A percentile compares a stretch with the other conserved stretches of the same genome.
Conservation (phyloP, 2,797 vertebrate genomes). For the Acanthurus tractus region DNA sequence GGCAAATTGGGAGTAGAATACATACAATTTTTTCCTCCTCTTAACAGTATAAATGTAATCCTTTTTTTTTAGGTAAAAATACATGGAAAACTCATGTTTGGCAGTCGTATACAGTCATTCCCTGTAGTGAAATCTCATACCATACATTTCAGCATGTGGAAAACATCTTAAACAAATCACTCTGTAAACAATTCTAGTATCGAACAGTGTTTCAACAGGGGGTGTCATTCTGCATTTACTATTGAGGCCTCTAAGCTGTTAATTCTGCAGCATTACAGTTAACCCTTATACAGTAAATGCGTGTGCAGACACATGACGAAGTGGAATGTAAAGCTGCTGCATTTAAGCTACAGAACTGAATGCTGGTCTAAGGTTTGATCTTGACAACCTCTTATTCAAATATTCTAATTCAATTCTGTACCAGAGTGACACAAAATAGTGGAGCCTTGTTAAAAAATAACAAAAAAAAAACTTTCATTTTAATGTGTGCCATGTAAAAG, state of each 20-base stretch:
- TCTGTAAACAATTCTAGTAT: slow-evolving; percentile 70
- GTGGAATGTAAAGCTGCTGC: slow-evolving; percentile 62
- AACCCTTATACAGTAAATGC: slow-evolving; percentile 42
- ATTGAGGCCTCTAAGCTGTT: slow-evolving; percentile 50
- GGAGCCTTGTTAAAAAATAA: slow-evolving; percentile 14
- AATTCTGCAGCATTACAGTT: slow-evolving; percentile 47
- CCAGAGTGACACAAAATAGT: slow-evolving; percentile 16
- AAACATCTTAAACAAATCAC: slow-evolving; percentile 59
- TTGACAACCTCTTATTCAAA: slow-evolving; percentile 25
- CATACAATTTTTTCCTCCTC: slow-evolving; percentile 30
- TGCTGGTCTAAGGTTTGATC: not conserved
- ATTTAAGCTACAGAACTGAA: slow-evolving; percentile 23
- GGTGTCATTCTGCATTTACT: slow-evolving; percentile 26
- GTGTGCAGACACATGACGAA: slow-evolving; percentile 43
- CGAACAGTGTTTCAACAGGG: slow-evolving; percentile 63
- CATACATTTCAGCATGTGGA: slow-evolving; percentile 56
- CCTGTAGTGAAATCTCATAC: slow-evolving; percentile 60
- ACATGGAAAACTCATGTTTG: slow-evolving; percentile 32
- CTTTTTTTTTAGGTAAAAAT: slow-evolving; percentile 24
- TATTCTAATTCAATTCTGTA: slow-evolving; percentile 14
- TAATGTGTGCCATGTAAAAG: slow-evolving; percentile 27
- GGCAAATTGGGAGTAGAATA: slow-evolving; percentile 33
- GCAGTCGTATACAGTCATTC: slow-evolving; percentile 48
- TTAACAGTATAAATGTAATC: slow-evolving; percentile 27
- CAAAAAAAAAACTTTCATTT: slow-evolving; percentile 15